Conservation (phyloP, 2,888 invertebrate species). For the Timema podura region DNA sequence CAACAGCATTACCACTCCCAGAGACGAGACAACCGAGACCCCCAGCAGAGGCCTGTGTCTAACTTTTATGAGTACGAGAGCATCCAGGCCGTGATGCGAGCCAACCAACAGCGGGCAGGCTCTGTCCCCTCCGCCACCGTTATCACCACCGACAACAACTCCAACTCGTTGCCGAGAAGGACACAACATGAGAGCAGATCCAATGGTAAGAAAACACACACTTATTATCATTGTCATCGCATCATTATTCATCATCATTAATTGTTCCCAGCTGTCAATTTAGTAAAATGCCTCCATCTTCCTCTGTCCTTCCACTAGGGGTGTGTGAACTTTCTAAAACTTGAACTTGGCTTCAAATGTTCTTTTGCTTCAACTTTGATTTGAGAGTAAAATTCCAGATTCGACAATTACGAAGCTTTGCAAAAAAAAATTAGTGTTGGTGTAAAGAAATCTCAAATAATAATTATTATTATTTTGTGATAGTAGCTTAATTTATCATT, state of each 20-base stretch:
- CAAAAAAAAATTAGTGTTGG: too few relatives aligned
- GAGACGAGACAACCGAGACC: slow-evolving; percentile 52
- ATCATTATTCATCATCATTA: neutral
- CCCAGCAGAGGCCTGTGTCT: slow-evolving; percentile 64
- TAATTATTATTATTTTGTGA: too few relatives aligned
- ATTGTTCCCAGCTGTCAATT: neutral
- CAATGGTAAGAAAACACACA: slow-evolving; percentile 22
- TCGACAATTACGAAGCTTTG: too few relatives aligned
- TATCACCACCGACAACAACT: slow-evolving; percentile 42
- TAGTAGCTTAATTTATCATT: too few relatives aligned
- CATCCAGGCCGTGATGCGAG: slow-evolving; percentile 56
- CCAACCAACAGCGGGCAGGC: slow-evolving; percentile 33
- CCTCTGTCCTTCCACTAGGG: too few relatives aligned
- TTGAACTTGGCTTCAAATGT: too few relatives aligned
- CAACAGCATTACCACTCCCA: slow-evolving; percentile 64
- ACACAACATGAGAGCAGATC: slow-evolving; percentile 7
- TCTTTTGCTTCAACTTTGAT: too few relatives aligned
- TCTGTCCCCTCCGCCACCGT: slow-evolving; percentile 28
- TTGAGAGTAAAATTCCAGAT: too few relatives aligned
- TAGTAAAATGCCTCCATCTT: too few relatives aligned
- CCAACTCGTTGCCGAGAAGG: slow-evolving; percentile 37
- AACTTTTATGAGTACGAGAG: slow-evolving; percentile 84
- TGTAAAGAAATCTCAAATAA: too few relatives aligned
- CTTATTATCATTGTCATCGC: slow-evolving; percentile 16
- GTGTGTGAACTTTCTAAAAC: too few relatives aligned